phyloP scores from a whole-genome alignment of 1,140 invertebrate species.

The Medauroidea extradentata region DNA sequence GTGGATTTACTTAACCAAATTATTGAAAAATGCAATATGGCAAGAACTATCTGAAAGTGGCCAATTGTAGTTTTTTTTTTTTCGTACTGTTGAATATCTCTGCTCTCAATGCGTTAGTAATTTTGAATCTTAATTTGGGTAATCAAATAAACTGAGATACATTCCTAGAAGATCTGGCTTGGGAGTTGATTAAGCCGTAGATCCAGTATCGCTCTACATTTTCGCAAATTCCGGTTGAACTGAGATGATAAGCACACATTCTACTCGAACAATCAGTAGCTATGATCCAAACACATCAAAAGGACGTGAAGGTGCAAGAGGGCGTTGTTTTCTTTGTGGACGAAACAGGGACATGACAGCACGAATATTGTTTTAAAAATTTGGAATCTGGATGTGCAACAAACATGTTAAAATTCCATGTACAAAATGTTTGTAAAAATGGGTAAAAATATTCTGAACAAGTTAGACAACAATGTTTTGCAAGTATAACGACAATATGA shows the following conservation, averaged over 20 bases:
- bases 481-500: too few species aligned
- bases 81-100: slow-evolving; percentile 5
- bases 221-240: neutral
- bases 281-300: neutral
- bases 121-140: neutral
- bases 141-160: neutral
- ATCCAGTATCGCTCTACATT: neutral
- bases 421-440: neutral
- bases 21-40: slow-evolving; percentile 18
- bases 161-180: neutral
- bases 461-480: too few species aligned
- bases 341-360: neutral
- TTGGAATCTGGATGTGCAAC: neutral
- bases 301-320: neutral
- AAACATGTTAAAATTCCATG: neutral
- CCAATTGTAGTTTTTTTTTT: slow-evolving; percentile 10
- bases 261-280: neutral
- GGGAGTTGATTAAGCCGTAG: slow-evolving; percentile 1
- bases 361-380: neutral
- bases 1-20: slow-evolving; percentile 41
- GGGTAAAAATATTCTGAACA: too few species aligned
- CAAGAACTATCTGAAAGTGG: slow-evolving; percentile 17
- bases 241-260: neutral
- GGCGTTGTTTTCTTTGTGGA: neutral
- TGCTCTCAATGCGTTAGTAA: slow-evolving; percentile 1